Conservation (phyloP, 2,888 invertebrate genomes). For the Agelastica alni region DNA sequence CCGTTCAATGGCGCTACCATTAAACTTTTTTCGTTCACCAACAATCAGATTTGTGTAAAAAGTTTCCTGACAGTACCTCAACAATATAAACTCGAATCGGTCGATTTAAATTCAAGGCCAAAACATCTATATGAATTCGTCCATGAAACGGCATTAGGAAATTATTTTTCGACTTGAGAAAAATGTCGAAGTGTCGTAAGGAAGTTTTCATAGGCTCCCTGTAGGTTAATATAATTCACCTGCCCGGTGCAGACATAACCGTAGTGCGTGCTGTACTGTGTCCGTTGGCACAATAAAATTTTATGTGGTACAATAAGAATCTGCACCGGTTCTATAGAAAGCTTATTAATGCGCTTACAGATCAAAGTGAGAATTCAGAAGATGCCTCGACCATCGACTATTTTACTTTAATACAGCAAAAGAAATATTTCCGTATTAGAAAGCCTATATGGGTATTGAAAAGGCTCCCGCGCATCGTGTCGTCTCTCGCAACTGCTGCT, state of each 20-base stretch:
- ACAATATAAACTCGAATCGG: no score
- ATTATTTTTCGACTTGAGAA: no score
- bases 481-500: constrained; percentile 10
- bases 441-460: constrained; percentile 34
- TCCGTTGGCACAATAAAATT: constrained; percentile 34
- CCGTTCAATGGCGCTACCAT: constrained; percentile 10
- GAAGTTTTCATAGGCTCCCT: not conserved
- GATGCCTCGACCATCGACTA: constrained; percentile 28
- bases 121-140: no score
- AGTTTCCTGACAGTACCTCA: no score
- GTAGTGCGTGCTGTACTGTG: constrained; percentile 30
- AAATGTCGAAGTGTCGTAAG: no score
- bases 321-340: constrained; percentile 37
- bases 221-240: constrained; percentile 20
- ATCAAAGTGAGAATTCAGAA: constrained; percentile 38
- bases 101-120: no score
- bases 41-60: no score
- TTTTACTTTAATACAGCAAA: constrained; percentile 29
- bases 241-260: constrained; percentile 15
- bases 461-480: constrained; percentile 36
- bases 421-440: constrained; percentile 40
- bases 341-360: constrained; percentile 35
- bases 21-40: not conserved
- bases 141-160: no score
- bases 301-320: constrained; percentile 37